Evolutionary conservation across 2,113 vertebrate species (phyloP).

Genomic region (Pantherophis guttatus): DNA sequence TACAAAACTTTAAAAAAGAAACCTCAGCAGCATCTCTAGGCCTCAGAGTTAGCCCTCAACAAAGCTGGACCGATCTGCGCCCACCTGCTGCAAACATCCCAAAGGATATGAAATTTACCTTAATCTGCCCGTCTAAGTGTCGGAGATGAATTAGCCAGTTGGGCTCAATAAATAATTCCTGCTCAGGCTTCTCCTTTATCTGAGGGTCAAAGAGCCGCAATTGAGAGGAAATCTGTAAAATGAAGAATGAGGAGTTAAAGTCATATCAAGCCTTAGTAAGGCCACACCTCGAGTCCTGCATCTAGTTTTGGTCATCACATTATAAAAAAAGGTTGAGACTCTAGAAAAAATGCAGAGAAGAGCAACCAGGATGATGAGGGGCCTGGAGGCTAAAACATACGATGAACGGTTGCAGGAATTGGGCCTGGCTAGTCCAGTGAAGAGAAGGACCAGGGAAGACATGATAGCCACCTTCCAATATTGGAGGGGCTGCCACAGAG

Average conservation of each 20-base stretch:
- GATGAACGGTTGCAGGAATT: no score
- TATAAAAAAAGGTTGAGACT: no score
- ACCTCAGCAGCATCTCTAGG: not conserved
- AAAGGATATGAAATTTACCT: conserved; percentile 67
- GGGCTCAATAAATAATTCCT: conserved; percentile 85
- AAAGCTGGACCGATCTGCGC: not conserved
- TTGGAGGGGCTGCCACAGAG: no score
- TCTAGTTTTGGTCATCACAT: no score
- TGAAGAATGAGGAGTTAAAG: not conserved
- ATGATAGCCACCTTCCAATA: no score
- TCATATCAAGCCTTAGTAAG: no score
- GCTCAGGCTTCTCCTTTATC: conserved; percentile 92
- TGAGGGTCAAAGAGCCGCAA: conserved; percentile 93
- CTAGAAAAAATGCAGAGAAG: no score
- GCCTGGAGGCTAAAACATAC: no score
- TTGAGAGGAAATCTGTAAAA: conserved; percentile 82
- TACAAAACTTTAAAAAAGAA: not conserved
- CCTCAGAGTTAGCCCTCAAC: not conserved
- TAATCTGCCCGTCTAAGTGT: conserved; percentile 80
- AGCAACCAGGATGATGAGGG: no score
- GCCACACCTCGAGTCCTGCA: no score
- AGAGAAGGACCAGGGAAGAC: no score
- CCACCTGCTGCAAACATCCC: not conserved
- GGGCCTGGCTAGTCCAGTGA: no score
- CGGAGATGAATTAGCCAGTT: conserved; percentile 82